These are phyloP conservation scores for Ormyrus nitidulus DNA, from an alignment of 2,888 invertebrate species.

Conservation along the genomic window DNA sequence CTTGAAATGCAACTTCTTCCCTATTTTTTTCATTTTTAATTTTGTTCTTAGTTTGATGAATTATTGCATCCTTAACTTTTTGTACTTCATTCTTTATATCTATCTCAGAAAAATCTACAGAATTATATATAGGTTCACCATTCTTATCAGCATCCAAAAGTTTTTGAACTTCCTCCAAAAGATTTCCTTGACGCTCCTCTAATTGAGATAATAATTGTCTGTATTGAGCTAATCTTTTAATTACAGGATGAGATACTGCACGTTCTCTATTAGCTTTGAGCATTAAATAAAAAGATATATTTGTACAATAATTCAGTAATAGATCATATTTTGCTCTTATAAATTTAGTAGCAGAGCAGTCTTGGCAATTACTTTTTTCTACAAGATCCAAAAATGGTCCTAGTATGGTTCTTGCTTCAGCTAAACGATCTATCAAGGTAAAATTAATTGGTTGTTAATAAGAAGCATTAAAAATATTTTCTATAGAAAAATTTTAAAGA, in stretches of 20 bases:
- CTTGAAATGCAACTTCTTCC: constrained; percentile 16
- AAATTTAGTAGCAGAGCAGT: constrained; percentile 83
- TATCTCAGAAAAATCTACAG: constrained; percentile 54
- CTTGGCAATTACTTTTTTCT: constrained; percentile 80
- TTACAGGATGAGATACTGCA: constrained; percentile 91
- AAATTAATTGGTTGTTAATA: constrained; percentile 35
- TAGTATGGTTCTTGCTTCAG: constrained; percentile 81
- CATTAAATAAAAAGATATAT: constrained; percentile 90
- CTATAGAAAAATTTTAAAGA: constrained; percentile 3
- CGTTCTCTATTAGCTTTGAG: constrained; percentile 86
- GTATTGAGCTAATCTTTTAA: constrained; percentile 89
- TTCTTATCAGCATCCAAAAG: constrained; percentile 77
- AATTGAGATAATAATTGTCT: constrained; percentile 86
- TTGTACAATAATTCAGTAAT: constrained; percentile 88
- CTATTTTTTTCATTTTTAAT: neutral
- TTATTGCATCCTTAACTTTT: neutral
- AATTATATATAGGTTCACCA: constrained; percentile 57
- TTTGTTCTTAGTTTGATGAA: neutral
- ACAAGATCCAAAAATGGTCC: constrained; percentile 82
- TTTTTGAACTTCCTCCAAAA: constrained; percentile 82
- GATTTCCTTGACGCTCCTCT: constrained; percentile 82
- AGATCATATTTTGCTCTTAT: constrained; percentile 83
- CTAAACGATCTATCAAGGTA: constrained; percentile 75
- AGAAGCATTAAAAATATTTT: constrained; percentile 24
- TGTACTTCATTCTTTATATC: constrained; percentile 43